Conservation (phyloP, 2,888 invertebrate species). For the Dryobotodes eremita region DNA sequence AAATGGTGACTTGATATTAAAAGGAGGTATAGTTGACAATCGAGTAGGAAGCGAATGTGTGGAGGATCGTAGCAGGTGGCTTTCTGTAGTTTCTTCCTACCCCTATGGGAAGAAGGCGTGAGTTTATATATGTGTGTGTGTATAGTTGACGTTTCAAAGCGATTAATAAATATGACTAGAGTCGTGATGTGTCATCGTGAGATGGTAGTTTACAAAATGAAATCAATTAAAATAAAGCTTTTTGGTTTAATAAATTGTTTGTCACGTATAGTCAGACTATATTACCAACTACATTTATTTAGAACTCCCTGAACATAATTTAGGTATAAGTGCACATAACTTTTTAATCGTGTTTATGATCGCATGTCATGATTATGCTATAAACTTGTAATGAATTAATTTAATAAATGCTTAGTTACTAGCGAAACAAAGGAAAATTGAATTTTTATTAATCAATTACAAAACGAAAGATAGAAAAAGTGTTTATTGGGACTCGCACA, state of each 20-base stretch:
- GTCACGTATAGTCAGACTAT: not conserved
- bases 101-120: too few species aligned
- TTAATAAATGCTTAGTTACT: not conserved
- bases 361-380: not conserved
- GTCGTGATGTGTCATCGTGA: not conserved
- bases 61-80: too few species aligned
- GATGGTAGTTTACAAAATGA: not conserved
- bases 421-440: not conserved
- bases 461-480: too few species aligned
- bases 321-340: not conserved
- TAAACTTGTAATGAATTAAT: slow-evolving; percentile 14
- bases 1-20: not conserved
- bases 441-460: not conserved
- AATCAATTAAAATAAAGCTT: not conserved
- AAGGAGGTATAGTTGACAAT: too few species aligned
- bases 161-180: too few species aligned
- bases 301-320: not conserved
- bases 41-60: too few species aligned
- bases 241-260: too few species aligned
- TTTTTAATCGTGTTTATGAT: slow-evolving; percentile 1
- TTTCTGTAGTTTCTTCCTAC: too few species aligned
- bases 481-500: too few species aligned
- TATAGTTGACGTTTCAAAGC: too few species aligned
- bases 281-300: too few species aligned
- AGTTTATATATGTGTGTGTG: too few species aligned